A percentile compares a stretch with the other conserved stretches of the same genome.
These are phyloP conservation scores for Xenotilapia flavipinnis DNA, from an alignment of 2,113 vertebrate species.

Conservation along the genomic window DNA sequence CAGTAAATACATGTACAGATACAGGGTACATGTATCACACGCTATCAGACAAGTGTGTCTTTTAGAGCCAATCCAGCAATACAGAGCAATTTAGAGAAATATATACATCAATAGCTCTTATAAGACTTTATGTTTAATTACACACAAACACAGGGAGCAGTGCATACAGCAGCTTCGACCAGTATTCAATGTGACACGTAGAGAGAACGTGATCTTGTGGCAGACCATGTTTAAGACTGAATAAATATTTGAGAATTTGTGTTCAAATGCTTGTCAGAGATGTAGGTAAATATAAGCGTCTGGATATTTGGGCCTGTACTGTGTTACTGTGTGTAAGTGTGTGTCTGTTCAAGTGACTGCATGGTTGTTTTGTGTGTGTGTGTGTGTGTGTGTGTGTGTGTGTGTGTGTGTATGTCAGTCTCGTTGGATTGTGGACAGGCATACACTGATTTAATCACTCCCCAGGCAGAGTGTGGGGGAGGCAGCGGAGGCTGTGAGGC, in stretches of 20 bases:
- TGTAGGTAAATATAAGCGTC: constrained; percentile 34
- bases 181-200: neutral
- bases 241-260: constrained; percentile 44
- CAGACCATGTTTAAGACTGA: constrained; percentile 13
- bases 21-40: neutral
- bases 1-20: neutral
- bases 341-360: constrained; percentile 10
- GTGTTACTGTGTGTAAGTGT: constrained; percentile 16
- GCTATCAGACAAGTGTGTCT: neutral
- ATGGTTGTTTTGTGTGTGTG: constrained; percentile 2
- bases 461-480: constrained; percentile 58
- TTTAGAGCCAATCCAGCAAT: neutral
- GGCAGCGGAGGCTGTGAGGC: constrained; percentile 63
- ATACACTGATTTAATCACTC: constrained; percentile 71
- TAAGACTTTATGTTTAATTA: neutral
- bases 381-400: neutral
- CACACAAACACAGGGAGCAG: neutral
- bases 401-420: constrained; percentile 34
- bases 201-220: constrained; percentile 10
- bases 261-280: constrained; percentile 28
- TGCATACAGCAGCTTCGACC: neutral
- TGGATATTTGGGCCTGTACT: constrained; percentile 1
- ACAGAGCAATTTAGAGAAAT: neutral
- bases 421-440: constrained; percentile 63
- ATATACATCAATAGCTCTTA: neutral